Evolutionary conservation across 2,797 vertebrate genomes (phyloP).

Genomic region (Epinephelus coioides): DNA sequence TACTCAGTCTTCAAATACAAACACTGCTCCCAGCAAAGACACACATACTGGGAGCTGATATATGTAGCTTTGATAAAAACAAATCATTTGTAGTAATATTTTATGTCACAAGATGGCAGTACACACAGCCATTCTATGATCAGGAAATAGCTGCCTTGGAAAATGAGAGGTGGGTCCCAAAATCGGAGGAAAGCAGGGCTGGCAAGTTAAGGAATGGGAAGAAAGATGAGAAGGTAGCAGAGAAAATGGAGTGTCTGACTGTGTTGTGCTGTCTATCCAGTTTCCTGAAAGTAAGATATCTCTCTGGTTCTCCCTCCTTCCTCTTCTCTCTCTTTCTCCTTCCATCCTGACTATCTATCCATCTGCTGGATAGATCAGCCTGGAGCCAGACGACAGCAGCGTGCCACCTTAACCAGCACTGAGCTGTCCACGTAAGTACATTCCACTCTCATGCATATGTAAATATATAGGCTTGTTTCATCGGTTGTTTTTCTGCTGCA

Average conservation of each 20-base stretch:
- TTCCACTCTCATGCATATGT: background rate
- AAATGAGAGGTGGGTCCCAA: slow-evolving; percentile 46
- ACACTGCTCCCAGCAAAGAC: background rate
- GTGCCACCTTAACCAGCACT: slow-evolving; percentile 35
- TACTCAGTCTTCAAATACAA: background rate
- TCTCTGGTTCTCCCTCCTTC: background rate
- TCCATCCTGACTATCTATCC: slow-evolving; percentile 1
- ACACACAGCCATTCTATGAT: background rate
- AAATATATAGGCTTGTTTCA: background rate
- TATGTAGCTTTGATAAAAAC: background rate
- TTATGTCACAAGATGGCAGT: slow-evolving; percentile 37
- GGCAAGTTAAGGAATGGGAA: slow-evolving; percentile 11
- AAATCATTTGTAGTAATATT: background rate
- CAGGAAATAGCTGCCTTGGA: background rate
- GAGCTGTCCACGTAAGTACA: slow-evolving; percentile 46
- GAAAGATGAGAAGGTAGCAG: slow-evolving; percentile 31
- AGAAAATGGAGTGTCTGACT: slow-evolving; percentile 45
- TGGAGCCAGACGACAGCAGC: slow-evolving; percentile 23
- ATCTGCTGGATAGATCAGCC: slow-evolving; percentile 25
- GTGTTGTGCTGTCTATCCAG: slow-evolving; percentile 19
- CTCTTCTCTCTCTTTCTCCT: background rate
- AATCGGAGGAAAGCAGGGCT: slow-evolving; percentile 41
- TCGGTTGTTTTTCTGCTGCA: background rate
- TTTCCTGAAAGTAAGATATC: slow-evolving; percentile 37
- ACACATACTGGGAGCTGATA: background rate